Conservation (phyloP, 1,140 invertebrate species). For the Bombus cullumanus region DNA sequence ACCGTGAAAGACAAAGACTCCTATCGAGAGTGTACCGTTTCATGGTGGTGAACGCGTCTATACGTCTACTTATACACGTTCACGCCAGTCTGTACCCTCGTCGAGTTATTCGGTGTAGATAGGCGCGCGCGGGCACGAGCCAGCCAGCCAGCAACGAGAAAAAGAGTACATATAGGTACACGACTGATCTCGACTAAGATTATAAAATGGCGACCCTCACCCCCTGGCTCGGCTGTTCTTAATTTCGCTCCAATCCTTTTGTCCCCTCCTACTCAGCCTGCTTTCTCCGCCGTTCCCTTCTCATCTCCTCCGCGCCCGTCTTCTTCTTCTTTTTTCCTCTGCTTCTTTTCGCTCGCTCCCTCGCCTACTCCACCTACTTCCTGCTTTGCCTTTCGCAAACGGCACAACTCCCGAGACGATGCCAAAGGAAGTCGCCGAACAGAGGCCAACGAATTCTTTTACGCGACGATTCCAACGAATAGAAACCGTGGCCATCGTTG, state of each 20-base stretch:
- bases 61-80: conserved; percentile 29
- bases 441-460: conserved; percentile 56
- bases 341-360: conserved; percentile 19
- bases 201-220: conserved; percentile 72
- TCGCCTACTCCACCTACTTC: conserved; percentile 14
- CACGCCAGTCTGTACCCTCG: conserved; percentile 5
- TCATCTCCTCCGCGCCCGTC: not conserved
- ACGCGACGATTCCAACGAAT: conserved; percentile 60
- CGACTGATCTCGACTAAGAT: conserved; percentile 68
- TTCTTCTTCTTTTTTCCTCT: not conserved
- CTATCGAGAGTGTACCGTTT: conserved; percentile 25
- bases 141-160: conserved; percentile 32
- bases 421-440: conserved; percentile 47
- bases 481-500: not conserved
- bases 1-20: conserved; percentile 32
- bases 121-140: not conserved
- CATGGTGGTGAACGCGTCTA: conserved; percentile 18
- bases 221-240: conserved; percentile 61
- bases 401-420: conserved; percentile 33
- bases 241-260: conserved; percentile 68
- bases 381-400: conserved; percentile 61
- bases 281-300: conserved; percentile 30
- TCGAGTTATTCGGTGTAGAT: conserved; percentile 38
- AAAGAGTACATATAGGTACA: conserved; percentile 53
- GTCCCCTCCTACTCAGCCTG: conserved; percentile 41